Base-by-base conservation (phyloP, 2,888 invertebrate genomes). In the Esperia sulphurella region DNA sequence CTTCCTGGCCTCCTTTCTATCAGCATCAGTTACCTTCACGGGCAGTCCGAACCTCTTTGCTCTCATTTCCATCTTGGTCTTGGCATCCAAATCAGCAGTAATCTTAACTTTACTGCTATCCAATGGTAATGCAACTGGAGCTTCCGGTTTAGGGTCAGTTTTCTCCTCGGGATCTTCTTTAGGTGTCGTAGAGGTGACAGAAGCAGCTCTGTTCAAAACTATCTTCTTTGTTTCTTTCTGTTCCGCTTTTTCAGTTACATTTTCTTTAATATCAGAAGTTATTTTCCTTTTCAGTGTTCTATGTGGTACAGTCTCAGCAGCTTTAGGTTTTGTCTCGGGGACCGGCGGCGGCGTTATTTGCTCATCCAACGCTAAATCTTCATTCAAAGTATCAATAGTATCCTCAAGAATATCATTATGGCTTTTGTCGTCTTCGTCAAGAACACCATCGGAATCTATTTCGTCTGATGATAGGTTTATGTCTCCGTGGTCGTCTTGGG, bases 21-120 rank as follows among this genome's bases (percentile, higher is more conserved):
- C 92, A 51, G 91, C 86, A 43, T 91, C 91, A 45, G 91, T 83
- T 52, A 92, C 76, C 68, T 84, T 83, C 0, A 85, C 66, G 10
- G 93, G 91, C 31, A 93, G 82, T 4, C 95, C 95, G 86, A 96
- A 96, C 65, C 96, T 93, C 65, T 95, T 95, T 1, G 95, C 95
- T 63, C 96, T 91, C 91, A 95, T 89, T 74, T 95, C 95, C 49
- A 96, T 71, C 54, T 94, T 91, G 39, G 83, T 75, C 56, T 87
- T 83, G n/a, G 81, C 51, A 61, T 90, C 88, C 48, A 81, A 52
- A 29, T 83, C 80, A 45, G 80, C 78, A 51, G 85, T 38, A 10
- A 46, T 43, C 63, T 79, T 83, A 1, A 86, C 61, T 66, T 81
- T 84, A 52, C 79, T 78, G 50, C 45, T 68, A 9, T 71, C 71